Conservation (phyloP, 1,140 invertebrate genomes). For the Whitmania pigra region DNA sequence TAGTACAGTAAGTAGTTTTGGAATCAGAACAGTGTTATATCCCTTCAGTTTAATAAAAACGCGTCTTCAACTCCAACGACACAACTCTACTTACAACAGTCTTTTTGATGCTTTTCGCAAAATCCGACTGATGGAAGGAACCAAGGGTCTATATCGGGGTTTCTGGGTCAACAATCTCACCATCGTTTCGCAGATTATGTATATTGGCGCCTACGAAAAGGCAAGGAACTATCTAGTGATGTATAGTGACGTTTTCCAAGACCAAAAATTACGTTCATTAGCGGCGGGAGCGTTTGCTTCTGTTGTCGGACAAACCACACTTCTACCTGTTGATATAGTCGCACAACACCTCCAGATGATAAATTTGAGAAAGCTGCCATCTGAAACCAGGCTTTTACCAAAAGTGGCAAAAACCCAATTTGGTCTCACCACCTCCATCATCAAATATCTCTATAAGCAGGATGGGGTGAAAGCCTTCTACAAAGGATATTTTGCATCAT, state of each 20-base stretch:
- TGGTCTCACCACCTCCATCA: constrained; percentile 43
- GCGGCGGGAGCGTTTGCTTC: constrained; percentile 76
- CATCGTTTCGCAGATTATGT: constrained; percentile 70
- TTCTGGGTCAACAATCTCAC: constrained; percentile 83
- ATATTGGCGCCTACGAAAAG: constrained; percentile 89
- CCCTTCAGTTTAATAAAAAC: constrained; percentile 94
- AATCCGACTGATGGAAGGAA: constrained; percentile 74
- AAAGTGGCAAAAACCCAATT: constrained; percentile 28
- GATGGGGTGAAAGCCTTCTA: constrained; percentile 82
- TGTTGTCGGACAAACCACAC: constrained; percentile 80
- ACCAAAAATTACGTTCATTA: constrained; percentile 51
- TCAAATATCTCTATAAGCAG: constrained; percentile 57
- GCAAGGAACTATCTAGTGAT: constrained; percentile 65
- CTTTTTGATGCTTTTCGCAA: constrained; percentile 80
- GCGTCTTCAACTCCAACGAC: constrained; percentile 59
- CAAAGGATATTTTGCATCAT: constrained; percentile 76
- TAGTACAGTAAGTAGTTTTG: constrained; percentile 71
- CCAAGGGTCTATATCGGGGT: constrained; percentile 76
- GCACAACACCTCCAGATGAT: constrained; percentile 93
- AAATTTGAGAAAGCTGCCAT: constrained; percentile 43
- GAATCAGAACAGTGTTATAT: constrained; percentile 77
- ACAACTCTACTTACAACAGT: constrained; percentile 58
- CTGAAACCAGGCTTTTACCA: constrained; percentile 25
- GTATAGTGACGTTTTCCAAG: constrained; percentile 43
- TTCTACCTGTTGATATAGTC: constrained; percentile 88